A percentile compares a stretch with the other conserved stretches of the same genome.
These are phyloP conservation scores for Embiotoca jacksoni DNA, from an alignment of 2,113 vertebrate species.

Conservation along the genomic window DNA sequence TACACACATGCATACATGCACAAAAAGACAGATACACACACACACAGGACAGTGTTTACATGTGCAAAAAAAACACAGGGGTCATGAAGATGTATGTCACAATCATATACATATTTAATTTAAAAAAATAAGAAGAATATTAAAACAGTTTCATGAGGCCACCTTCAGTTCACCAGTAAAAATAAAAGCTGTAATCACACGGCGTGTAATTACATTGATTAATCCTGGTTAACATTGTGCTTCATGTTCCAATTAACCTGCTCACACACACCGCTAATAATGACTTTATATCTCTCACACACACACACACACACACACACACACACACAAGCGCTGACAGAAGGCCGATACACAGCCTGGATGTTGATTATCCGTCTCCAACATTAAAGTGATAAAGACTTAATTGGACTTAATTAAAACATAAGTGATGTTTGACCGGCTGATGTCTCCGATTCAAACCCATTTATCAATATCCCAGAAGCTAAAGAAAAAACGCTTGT, in stretches of 20 bases:
- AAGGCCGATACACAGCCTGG: slow-evolving; percentile 31
- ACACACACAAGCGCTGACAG: slow-evolving; percentile 7
- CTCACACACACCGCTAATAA: slow-evolving; percentile 53
- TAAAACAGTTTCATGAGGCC: neutral
- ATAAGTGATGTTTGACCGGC: slow-evolving; percentile 53
- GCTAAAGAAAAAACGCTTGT: too few relatives aligned
- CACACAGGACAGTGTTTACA: too few relatives aligned
- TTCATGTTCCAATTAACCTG: slow-evolving; percentile 73
- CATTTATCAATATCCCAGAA: too few relatives aligned
- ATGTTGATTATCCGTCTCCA: slow-evolving; percentile 32
- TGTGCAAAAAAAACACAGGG: neutral
- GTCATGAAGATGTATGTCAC: neutral
- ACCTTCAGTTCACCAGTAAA: neutral
- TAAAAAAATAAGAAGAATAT: slow-evolving; percentile 2
- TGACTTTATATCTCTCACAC: slow-evolving; percentile 38
- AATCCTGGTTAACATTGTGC: slow-evolving; percentile 61
- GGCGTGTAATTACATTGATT: slow-evolving; percentile 70
- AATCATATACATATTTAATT: too few relatives aligned
- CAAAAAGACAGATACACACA: neutral
- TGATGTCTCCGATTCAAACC: neutral
- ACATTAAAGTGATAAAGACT: slow-evolving; percentile 68
- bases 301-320: slow-evolving; percentile 14
- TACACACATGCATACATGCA: slow-evolving; percentile 16
- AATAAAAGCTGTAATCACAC: slow-evolving; percentile 36
- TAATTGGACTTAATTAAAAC: slow-evolving; percentile 75